Percentiles rank a stretch among this genome's conserved stretches.
Conservation (phyloP, 2,113 vertebrate species). For the Percina caprodes region DNA sequence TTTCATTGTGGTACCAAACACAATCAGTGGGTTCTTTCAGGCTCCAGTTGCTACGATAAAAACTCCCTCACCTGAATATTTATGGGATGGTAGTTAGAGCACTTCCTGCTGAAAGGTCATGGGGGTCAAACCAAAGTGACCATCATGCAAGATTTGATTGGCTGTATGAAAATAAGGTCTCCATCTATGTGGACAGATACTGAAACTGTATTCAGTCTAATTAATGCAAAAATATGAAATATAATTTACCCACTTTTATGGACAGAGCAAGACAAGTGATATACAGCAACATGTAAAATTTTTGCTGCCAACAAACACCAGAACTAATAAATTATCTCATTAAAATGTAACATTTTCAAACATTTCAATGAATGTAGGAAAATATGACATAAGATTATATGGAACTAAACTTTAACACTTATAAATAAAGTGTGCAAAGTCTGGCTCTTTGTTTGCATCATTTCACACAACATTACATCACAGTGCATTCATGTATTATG, state of each 20-base stretch:
- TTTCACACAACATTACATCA: constrained; percentile 1
- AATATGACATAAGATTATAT: neutral
- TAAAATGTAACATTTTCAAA: neutral
- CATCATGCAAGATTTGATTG: neutral
- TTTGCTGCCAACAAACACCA: neutral
- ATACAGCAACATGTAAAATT: neutral
- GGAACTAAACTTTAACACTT: neutral
- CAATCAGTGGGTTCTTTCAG: constrained; percentile 41
- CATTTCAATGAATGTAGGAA: neutral
- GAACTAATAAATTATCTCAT: too few species aligned
- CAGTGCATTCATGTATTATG: neutral
- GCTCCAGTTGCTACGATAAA: constrained; percentile 37
- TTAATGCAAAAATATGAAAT: neutral
- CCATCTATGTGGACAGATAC: neutral
- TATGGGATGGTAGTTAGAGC: constrained; percentile 4
- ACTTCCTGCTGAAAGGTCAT: constrained; percentile 8
- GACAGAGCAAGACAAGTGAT: neutral
- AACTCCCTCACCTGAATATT: constrained; percentile 41
- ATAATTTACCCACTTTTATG: neutral
- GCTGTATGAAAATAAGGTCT: neutral
- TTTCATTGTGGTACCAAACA: constrained; percentile 19
- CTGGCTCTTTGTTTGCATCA: neutral
- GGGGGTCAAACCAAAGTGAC: constrained; percentile 15
- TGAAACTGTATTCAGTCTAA: neutral
- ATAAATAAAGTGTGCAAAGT: neutral